A percentile compares a stretch with the other conserved stretches of the same genome.
Conservation (phyloP, 2,888 invertebrate genomes). For the Eupithecia inturbata region DNA sequence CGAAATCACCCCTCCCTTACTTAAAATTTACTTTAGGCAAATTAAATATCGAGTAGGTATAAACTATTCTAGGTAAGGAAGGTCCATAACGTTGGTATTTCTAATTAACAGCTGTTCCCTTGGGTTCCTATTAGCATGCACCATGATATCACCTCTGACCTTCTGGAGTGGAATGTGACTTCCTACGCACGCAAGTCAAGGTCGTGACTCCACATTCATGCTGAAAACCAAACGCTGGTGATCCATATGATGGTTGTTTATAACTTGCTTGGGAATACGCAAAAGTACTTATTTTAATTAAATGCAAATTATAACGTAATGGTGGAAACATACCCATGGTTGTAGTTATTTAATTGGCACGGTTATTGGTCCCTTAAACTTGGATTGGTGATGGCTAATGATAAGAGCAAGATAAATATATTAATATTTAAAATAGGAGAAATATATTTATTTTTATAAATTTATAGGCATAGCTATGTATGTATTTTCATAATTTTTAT, state of each 20-base stretch:
- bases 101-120: not conserved
- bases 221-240: not conserved
- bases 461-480: no score
- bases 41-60: no score
- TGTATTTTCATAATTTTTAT: no score
- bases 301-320: conserved; percentile 43
- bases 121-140: not conserved
- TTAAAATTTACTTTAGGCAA: no score
- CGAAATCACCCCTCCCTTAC: no score
- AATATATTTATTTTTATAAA: no score
- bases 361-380: no score
- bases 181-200: not conserved
- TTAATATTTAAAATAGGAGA: no score
- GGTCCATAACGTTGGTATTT: not conserved
- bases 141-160: conserved; percentile 10
- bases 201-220: not conserved
- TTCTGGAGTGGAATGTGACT: not conserved
- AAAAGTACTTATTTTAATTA: conserved; percentile 45
- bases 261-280: conserved; percentile 26
- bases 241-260: conserved; percentile 22
- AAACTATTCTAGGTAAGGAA: not conserved
- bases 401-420: no score
- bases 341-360: not conserved
- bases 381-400: no score
- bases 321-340: conserved; percentile 41